These are phyloP conservation scores for Andrena dorsata DNA, from an alignment of 2,888 invertebrate species.

Conservation along the genomic window DNA sequence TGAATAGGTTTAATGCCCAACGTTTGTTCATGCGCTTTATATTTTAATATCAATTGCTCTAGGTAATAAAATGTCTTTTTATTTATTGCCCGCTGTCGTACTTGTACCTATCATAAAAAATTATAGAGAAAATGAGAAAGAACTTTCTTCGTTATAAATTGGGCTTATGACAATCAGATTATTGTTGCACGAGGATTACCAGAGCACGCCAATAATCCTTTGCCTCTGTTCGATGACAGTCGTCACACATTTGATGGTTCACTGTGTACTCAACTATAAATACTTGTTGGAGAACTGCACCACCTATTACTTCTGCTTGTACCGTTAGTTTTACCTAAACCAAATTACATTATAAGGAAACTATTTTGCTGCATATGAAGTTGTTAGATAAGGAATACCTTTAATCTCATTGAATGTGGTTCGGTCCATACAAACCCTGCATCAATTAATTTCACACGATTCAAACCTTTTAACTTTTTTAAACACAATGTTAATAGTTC, in stretches of 20 bases:
- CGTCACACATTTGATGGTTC: constrained; percentile 98
- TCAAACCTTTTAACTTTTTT: constrained; percentile 95
- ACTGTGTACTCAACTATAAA: constrained; percentile 97
- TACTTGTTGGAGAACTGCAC: constrained; percentile 96
- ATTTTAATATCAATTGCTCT: constrained; percentile 98
- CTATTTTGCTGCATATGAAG: not conserved
- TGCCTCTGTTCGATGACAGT: constrained; percentile 98
- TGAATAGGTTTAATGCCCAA: constrained; percentile 94
- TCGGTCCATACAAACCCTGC: constrained; percentile 99
- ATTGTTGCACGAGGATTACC: constrained; percentile 82
- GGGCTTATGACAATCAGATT: not conserved
- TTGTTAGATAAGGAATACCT: constrained; percentile 86
- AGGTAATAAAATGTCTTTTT: constrained; percentile 99
- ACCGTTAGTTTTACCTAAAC: constrained; percentile 94
- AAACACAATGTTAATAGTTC: constrained; percentile 96
- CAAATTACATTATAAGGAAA: not conserved
- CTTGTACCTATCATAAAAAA: constrained; percentile 89
- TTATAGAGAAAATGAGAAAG: not conserved
- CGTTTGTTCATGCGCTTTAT: constrained; percentile 95
- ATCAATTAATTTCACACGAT: constrained; percentile 95
- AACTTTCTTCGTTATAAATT: not conserved
- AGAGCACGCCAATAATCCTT: constrained; percentile 98
- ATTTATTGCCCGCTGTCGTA: constrained; percentile 94
- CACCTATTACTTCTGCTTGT: constrained; percentile 97
- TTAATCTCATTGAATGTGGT: constrained; percentile 98